Evolutionary conservation across 2,888 invertebrate genomes (phyloP), one percentile per base, ranked within the genome.

Genomic region (Dysmachus trigonus): DNA sequence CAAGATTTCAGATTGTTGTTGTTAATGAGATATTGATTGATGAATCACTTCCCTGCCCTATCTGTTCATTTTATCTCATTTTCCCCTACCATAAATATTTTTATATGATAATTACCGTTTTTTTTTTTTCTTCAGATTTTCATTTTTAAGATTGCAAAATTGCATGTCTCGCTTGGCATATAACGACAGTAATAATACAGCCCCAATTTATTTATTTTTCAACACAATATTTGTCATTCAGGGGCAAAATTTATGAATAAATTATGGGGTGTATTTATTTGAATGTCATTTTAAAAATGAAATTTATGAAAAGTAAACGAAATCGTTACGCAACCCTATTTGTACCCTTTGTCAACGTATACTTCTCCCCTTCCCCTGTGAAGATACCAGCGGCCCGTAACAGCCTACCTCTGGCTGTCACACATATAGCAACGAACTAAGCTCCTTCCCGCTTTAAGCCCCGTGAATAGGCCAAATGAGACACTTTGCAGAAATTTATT

Each of bases 251-350:
- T 85, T 85, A 74, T 85, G 85, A 85, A 85, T 85, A 85, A 85
- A 85, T 85, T 85, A 85, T 85, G 85, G 74, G 31, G 74, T 85
- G 74, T 85, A 47, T 47, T 85, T 74, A 85, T 85, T 74, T 85
- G 85, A 85, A 85, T 85, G 85, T 85, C 85, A 74, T 71, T 85
- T 85, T 74, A 85, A 85, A 85, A 83, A 83, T 83, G 83, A 83
- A 71, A 83, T 83, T 83, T 83, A 83, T 83, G 83, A 72, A 72
- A 62, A 83, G 81, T 33, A 81, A 62, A 30, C 31, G 53, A 79
- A 79, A 79, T 38, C 79, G 47, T 47, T 31, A 53, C 53, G 51
- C 53, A 81, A 53, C 81, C 81, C 81, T 53, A 27, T 53, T 81
- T 53, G n/a, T 62, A 22, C 53, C 51, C 47, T 79, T 30, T 35